These are phyloP conservation scores for Oscheius sp. DNA, from an alignment of 2,888 invertebrate species.

Conservation along the genomic window DNA sequence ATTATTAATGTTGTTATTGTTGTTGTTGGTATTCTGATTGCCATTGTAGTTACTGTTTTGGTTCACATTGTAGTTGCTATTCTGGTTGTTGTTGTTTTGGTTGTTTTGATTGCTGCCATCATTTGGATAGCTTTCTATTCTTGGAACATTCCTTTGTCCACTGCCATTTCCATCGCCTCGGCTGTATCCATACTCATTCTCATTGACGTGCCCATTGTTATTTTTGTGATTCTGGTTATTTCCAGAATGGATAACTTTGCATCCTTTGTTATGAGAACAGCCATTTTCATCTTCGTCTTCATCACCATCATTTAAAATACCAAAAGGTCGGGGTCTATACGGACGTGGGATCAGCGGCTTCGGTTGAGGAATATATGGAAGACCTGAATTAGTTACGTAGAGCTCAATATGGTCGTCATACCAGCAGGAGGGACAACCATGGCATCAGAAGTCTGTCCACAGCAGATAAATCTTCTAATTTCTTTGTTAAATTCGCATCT, in stretches of 20 bases:
- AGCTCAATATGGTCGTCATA: background rate
- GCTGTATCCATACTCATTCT: background rate
- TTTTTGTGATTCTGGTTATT: background rate
- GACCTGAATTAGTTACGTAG: conserved; percentile 23
- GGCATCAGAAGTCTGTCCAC: conserved; percentile 48
- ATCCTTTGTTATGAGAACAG: conserved; percentile 17
- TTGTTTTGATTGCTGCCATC: too few species aligned
- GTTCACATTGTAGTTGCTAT: background rate
- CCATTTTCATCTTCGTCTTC: conserved; percentile 30
- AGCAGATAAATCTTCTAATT: conserved; percentile 61
- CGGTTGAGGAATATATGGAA: conserved; percentile 58
- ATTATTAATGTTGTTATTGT: conserved; percentile 8
- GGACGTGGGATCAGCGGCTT: conserved; percentile 55
- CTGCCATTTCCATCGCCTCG: too few species aligned
- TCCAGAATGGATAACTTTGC: background rate
- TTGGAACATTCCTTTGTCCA: too few species aligned
- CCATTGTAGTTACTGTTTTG: background rate
- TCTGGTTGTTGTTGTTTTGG: background rate
- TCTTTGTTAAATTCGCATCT: conserved; percentile 63
- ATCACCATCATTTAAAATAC: conserved; percentile 50
- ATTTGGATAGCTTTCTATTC: too few species aligned
- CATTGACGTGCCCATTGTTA: background rate
- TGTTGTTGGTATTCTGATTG: conserved; percentile 31
- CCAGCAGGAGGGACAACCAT: conserved; percentile 53
- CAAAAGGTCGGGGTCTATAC: conserved; percentile 39